A percentile compares a stretch with the other conserved stretches of the same genome.
Conservation (phyloP, 2,797 vertebrate species). For the Odontamblyopus rebecca region DNA sequence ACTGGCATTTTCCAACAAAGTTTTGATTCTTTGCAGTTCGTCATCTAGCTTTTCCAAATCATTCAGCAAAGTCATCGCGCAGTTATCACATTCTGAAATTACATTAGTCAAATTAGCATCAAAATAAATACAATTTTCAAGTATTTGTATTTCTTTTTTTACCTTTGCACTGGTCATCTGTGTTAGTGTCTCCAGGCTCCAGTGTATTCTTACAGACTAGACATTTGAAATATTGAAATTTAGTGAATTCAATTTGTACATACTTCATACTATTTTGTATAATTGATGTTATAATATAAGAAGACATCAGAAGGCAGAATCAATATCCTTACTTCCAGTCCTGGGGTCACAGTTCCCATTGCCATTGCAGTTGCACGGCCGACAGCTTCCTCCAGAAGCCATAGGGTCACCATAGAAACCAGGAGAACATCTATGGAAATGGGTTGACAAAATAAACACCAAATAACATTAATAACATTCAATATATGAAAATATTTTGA, state of each 20-base stretch:
- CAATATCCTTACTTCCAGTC: constrained; percentile 85
- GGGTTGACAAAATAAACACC: constrained; percentile 5
- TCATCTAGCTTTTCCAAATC: constrained; percentile 83
- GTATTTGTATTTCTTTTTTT: neutral
- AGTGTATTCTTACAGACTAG: constrained; percentile 87
- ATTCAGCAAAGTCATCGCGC: constrained; percentile 84
- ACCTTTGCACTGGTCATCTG: constrained; percentile 85
- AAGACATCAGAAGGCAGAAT: neutral
- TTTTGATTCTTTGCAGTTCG: constrained; percentile 81
- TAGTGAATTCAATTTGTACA: neutral
- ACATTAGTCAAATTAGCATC: constrained; percentile 12
- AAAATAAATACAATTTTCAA: neutral
- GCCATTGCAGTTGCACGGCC: constrained; percentile 87
- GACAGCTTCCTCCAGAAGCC: constrained; percentile 81
- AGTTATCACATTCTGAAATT: constrained; percentile 88
- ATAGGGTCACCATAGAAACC: constrained; percentile 92
- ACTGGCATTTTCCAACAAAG: constrained; percentile 77
- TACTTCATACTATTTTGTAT: neutral
- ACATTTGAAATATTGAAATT: constrained; percentile 18
- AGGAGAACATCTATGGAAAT: constrained; percentile 83
- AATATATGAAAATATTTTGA: neutral
- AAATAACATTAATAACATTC: neutral
- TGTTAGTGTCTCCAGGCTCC: constrained; percentile 86
- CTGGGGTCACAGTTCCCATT: constrained; percentile 82
- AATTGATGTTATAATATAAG: neutral